Evolutionary conservation across 1,140 invertebrate species (phyloP).

Genomic region (Bombus waltoni): DNA sequence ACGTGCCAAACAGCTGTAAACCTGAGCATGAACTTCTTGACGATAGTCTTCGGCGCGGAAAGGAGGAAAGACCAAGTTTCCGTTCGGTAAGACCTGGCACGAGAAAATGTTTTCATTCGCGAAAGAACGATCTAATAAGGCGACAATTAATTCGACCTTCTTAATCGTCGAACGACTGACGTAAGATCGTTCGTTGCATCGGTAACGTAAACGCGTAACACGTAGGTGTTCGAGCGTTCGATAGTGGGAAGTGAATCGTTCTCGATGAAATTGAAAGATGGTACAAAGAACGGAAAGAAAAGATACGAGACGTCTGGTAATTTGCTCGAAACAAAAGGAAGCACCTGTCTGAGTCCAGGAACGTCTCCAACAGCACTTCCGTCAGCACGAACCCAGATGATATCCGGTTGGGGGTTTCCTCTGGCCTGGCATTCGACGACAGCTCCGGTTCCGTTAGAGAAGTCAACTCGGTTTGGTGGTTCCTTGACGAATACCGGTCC

Average conservation of each 20-base stretch:
- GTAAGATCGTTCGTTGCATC: constrained; percentile 43
- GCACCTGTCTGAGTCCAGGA: constrained; percentile 91
- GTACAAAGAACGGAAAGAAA: too few relatives aligned
- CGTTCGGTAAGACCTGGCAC: constrained; percentile 91
- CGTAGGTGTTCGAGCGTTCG: constrained; percentile 7
- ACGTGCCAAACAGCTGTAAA: constrained; percentile 95
- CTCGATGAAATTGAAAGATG: neutral
- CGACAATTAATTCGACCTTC: constrained; percentile 52
- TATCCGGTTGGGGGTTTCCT: constrained; percentile 94
- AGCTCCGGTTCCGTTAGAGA: constrained; percentile 96
- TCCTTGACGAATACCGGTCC: constrained; percentile 96
- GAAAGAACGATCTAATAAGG: neutral
- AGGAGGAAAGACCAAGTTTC: constrained; percentile 96
- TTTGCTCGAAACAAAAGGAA: neutral
- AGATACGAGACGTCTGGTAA: neutral
- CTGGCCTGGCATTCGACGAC: constrained; percentile 95
- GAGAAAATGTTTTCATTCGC: constrained; percentile 37
- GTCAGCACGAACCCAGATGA: constrained; percentile 95
- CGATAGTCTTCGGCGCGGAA: constrained; percentile 96
- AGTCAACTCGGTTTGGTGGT: constrained; percentile 95
- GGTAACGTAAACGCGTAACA: neutral
- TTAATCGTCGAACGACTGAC: constrained; percentile 36
- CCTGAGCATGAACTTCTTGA: constrained; percentile 96
- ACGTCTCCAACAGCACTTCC: constrained; percentile 94
- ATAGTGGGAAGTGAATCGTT: neutral